phyloP scores from a whole-genome alignment of 2,888 invertebrate species.

The Harpalus rubripes region DNA sequence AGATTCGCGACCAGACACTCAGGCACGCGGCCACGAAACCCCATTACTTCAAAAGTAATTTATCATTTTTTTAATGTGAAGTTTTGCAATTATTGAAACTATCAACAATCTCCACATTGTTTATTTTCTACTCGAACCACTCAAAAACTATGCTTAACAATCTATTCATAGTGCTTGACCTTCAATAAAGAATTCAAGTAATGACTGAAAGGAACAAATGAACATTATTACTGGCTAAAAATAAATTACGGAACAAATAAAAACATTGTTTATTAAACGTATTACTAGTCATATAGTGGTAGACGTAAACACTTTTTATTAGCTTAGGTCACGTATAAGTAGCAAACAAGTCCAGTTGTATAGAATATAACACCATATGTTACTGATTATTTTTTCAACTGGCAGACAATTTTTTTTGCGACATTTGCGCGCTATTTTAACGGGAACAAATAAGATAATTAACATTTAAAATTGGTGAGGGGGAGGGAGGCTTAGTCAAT shows the following conservation, averaged over 20 bases:
- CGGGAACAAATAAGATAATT: neutral
- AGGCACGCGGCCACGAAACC: too few species aligned
- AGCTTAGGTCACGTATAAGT: constrained; percentile 62
- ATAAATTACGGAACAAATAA: constrained; percentile 57
- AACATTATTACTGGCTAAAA: constrained; percentile 55
- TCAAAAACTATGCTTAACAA: constrained; percentile 19
- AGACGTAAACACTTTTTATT: constrained; percentile 63
- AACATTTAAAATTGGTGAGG: too few species aligned
- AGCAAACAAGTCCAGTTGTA: constrained; percentile 30
- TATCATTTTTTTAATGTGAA: too few species aligned
- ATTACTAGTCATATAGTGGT: constrained; percentile 54
- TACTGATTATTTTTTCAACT: constrained; percentile 14
- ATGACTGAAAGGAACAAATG: constrained; percentile 48
- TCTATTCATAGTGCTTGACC: constrained; percentile 39
- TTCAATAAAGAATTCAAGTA: constrained; percentile 38
- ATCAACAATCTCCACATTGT: neutral
- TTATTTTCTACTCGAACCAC: neutral
- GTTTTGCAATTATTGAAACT: too few species aligned
- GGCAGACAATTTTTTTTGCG: neutral
- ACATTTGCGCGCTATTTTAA: neutral
- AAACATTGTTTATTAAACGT: constrained; percentile 56
- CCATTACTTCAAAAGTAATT: too few species aligned
- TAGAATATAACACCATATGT: neutral
- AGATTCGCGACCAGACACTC: too few species aligned
- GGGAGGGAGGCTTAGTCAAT: too few species aligned